Percentiles rank a stretch among this genome's conserved stretches.
These are phyloP conservation scores for Drosophila multiciliata DNA, from an alignment of 2,888 invertebrate species.

Conservation along the genomic window DNA sequence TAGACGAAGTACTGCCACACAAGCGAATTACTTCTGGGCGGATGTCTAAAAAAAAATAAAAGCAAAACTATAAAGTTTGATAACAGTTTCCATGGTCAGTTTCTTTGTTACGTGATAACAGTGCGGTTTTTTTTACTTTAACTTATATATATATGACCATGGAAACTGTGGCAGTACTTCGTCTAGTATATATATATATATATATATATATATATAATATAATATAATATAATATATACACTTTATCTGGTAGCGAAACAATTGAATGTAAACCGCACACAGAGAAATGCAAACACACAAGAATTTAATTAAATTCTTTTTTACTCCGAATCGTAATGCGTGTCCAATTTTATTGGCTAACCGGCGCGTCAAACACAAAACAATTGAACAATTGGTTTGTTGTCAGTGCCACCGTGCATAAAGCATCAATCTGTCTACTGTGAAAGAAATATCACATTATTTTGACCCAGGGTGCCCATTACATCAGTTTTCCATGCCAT, in stretches of 20 bases:
- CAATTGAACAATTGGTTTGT: slow-evolving; percentile 74
- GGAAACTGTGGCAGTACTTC: no score
- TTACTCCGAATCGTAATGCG: slow-evolving; percentile 59
- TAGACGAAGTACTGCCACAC: not conserved
- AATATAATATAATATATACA: not conserved
- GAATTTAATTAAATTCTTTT: slow-evolving; percentile 46
- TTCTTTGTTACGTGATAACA: slow-evolving; percentile 49
- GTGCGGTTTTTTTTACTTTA: slow-evolving; percentile 9
- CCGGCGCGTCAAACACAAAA: slow-evolving; percentile 60
- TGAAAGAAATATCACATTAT: slow-evolving; percentile 64
- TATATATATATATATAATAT: not conserved
- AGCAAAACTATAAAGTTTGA: slow-evolving; percentile 8
- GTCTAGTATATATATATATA: not conserved
- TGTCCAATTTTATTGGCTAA: slow-evolving; percentile 73
- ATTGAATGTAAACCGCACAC: slow-evolving; percentile 48
- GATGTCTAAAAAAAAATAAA: slow-evolving; percentile 18
- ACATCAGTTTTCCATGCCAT: slow-evolving; percentile 25
- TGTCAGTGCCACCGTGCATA: slow-evolving; percentile 19
- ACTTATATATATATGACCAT: not conserved
- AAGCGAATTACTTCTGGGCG: slow-evolving; percentile 7
- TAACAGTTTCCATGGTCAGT: slow-evolving; percentile 51
- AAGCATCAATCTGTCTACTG: slow-evolving; percentile 11
- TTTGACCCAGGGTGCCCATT: slow-evolving; percentile 39
- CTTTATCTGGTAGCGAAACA: slow-evolving; percentile 36
- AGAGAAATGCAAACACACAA: slow-evolving; percentile 9